Evolutionary conservation across 2,797 vertebrate genomes (phyloP).

Genomic region (Bovichtus variegatus): DNA sequence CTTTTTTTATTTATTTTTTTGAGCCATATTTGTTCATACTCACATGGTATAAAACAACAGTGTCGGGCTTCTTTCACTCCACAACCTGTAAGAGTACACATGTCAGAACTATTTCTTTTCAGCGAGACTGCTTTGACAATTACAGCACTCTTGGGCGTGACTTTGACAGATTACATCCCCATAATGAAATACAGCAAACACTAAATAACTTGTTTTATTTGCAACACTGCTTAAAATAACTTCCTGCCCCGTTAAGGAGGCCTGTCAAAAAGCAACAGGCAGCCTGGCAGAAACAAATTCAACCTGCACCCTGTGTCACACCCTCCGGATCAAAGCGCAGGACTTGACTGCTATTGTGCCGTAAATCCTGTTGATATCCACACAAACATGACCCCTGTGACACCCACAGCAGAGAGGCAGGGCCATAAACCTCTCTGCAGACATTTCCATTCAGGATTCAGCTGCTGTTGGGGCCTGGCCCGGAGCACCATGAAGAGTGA

Average conservation of each 20-base stretch:
- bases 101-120: background rate
- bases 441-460: conserved; percentile 63
- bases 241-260: conserved; percentile 34
- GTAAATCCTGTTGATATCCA: conserved; percentile 82
- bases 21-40: background rate
- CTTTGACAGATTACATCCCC: conserved; percentile 9
- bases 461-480: conserved; percentile 42
- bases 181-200: conserved; percentile 38
- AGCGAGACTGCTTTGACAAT: background rate
- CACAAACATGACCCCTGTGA: conserved; percentile 81
- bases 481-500: conserved; percentile 52
- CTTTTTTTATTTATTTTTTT: too few species aligned
- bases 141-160: background rate
- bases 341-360: conserved; percentile 71
- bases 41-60: background rate
- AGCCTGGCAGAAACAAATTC: conserved; percentile 50
- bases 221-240: conserved; percentile 37
- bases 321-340: conserved; percentile 70
- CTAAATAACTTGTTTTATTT: conserved; percentile 37
- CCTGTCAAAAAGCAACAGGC: conserved; percentile 47
- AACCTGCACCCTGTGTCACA: conserved; percentile 58
- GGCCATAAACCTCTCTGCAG: conserved; percentile 57
- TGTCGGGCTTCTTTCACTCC: background rate
- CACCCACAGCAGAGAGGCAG: conserved; percentile 53
- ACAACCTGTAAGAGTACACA: background rate